Evolutionary conservation across 1,140 invertebrate genomes (phyloP), one percentile per base, ranked within the genome.

Genomic region (Elymnias hypermnestra): DNA sequence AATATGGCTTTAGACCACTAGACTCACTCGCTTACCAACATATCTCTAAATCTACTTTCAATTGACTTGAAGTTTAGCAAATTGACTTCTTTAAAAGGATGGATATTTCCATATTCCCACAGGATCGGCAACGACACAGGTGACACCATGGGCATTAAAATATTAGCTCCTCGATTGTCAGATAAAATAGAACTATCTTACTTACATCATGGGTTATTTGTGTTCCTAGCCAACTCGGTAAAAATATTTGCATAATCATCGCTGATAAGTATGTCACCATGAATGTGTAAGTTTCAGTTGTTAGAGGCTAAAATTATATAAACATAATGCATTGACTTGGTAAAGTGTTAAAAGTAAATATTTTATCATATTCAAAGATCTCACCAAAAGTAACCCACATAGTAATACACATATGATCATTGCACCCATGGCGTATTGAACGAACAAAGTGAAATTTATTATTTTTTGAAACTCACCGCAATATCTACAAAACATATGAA

Each of bases 181-280:
- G n/a, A n/a, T n/a, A n/a, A n/a, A n/a, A n/a, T n/a, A n/a, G n/a
- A n/a, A 21, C 19, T 21, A 21, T 4, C 19, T 21, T 21, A 21
- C 29, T 50, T 42, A 72, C 65, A 43, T 60, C 38, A 47, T 58
- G 21, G 10, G 36, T 35, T 3, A 69, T 29, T 33, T 61, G 41
- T 12, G 60, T 68, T 23, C 61, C 68, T 1, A 66, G 41, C 41
- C 29, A 66, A 13, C 43, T 48, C 7, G 65, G 63, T 4, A 66
- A 36, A 28, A 64, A 72, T 23, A 75, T 65, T 50, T 72, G 55
- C 18, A 61, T 5, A n/a, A 59, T 58, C 57, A 71, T 69, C 1
- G 33, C 49, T 12, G 42, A 26, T 5, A 63, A 41, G 38, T 64
- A 72, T 29, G 48, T 50, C 3, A 63, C 35, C 54, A 71, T 55